phyloP scores from a whole-genome alignment of 1,140 invertebrate genomes.

The Caerostris extrusa region DNA sequence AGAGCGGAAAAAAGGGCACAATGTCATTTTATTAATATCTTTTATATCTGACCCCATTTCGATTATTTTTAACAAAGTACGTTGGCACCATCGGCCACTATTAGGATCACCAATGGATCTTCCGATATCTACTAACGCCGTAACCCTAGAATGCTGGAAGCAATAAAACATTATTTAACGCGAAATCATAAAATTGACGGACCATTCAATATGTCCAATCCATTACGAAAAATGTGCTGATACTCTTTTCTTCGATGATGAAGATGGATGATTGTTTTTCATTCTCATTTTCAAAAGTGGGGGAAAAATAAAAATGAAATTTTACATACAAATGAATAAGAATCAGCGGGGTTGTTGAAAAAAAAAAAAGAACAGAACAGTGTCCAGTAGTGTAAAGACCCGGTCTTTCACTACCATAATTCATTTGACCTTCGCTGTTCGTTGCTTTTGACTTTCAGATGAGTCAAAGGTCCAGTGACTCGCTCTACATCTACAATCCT shows the following conservation, averaged over 20 bases:
- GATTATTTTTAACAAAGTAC: neutral
- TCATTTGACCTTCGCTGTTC: slow-evolving; percentile 10
- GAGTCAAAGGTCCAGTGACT: slow-evolving; percentile 26
- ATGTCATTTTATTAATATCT: too few relatives aligned
- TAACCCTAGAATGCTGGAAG: neutral
- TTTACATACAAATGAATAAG: neutral
- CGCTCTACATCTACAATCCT: neutral
- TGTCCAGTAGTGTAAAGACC: slow-evolving; percentile 4
- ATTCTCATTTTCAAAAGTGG: neutral
- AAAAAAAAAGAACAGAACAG: too few relatives aligned
- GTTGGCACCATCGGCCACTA: neutral
- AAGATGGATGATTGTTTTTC: neutral
- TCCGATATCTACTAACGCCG: neutral
- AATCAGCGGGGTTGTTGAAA: neutral
- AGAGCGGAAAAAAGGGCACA: too few relatives aligned
- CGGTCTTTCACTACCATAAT: neutral
- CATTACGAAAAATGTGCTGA: neutral
- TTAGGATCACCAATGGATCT: neutral
- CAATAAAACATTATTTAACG: neutral
- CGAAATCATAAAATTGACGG: neutral
- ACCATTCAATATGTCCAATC: neutral
- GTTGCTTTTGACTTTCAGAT: slow-evolving; percentile 21
- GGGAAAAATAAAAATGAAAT: neutral
- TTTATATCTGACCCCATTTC: too few relatives aligned
- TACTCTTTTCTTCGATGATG: neutral